These are phyloP conservation scores for Sturmia bella DNA, from an alignment of 2,888 invertebrate species.

Conservation along the genomic window DNA sequence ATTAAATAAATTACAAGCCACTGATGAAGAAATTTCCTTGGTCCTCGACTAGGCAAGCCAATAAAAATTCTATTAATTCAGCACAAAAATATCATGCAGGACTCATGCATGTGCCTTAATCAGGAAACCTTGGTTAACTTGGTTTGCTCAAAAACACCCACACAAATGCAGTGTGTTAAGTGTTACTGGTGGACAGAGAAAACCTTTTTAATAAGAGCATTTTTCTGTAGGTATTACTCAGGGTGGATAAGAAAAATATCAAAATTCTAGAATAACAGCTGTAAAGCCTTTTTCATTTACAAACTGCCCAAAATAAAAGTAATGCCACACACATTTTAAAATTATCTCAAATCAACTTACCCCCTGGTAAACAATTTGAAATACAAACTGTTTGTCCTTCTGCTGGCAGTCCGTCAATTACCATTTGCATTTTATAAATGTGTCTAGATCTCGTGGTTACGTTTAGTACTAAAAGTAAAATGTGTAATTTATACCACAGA, in stretches of 20 bases:
- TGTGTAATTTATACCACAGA: slow-evolving; percentile 50
- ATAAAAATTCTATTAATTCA: too few relatives aligned
- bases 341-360: neutral
- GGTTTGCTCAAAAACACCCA: slow-evolving; percentile 19
- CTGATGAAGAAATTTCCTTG: too few relatives aligned
- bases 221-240: too few relatives aligned
- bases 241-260: too few relatives aligned
- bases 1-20: too few relatives aligned
- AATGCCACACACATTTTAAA: too few relatives aligned
- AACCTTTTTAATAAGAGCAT: too few relatives aligned
- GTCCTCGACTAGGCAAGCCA: too few relatives aligned
- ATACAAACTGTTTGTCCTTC: neutral
- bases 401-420: neutral
- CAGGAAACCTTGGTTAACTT: neutral
- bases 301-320: too few relatives aligned
- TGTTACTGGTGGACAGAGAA: slow-evolving; percentile 3
- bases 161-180: slow-evolving; percentile 29
- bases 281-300: neutral
- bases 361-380: neutral
- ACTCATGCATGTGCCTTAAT: neutral
- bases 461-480: slow-evolving; percentile 36
- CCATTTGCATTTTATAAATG: slow-evolving; percentile 29
- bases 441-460: slow-evolving; percentile 38
- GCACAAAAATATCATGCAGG: neutral
- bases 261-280: too few relatives aligned